phyloP scores from a whole-genome alignment of 2,888 invertebrate genomes.

The Tolmerus cingulatus region DNA sequence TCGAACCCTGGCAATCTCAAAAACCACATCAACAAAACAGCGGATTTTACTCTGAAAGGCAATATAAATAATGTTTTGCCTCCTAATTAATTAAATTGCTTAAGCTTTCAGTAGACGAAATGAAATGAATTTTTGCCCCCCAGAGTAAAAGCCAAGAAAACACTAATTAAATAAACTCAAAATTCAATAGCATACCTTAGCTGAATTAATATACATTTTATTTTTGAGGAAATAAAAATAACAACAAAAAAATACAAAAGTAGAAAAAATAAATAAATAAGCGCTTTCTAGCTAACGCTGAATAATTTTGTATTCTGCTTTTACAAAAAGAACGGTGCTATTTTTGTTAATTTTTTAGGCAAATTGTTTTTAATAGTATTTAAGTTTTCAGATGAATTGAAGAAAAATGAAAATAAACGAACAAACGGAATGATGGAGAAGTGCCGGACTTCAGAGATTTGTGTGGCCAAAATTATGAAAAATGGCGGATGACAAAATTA shows the following conservation, averaged over 20 bases:
- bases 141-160: not conserved
- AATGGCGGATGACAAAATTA: not conserved
- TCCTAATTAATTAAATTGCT: not conserved
- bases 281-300: not conserved
- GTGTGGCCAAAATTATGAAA: not conserved
- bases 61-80: not conserved
- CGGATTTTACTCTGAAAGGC: not conserved
- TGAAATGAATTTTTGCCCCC: not conserved
- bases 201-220: not conserved
- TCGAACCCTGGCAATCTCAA: not conserved
- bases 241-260: not conserved
- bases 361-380: constrained; percentile 10
- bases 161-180: not conserved
- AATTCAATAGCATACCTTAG: not conserved
- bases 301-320: constrained; percentile 7
- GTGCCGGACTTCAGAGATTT: not conserved
- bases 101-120: not conserved
- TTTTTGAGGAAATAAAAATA: not conserved
- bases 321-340: constrained; percentile 29
- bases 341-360: constrained; percentile 30
- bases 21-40: not conserved
- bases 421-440: not conserved
- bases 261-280: not conserved
- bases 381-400: constrained; percentile 1
- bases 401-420: not conserved